Percentiles rank a stretch among this genome's conserved stretches.
phyloP scores from a whole-genome alignment of 2,113 vertebrate species.

The Channa maculata region DNA sequence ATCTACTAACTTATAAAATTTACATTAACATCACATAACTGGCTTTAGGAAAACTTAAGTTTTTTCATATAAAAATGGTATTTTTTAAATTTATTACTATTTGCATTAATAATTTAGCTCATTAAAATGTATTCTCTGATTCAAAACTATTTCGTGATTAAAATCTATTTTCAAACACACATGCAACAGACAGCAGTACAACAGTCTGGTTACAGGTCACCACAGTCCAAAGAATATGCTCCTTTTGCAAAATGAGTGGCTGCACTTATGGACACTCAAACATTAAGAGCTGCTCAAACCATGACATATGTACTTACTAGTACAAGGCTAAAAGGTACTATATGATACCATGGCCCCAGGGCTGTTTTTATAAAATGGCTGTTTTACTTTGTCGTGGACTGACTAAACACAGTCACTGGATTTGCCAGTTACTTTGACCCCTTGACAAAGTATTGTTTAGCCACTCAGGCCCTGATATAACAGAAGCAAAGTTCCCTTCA shows the following conservation, averaged over 20 bases:
- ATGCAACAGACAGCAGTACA: too few species aligned
- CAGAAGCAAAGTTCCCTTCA: slow-evolving; percentile 68
- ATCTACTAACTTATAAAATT: too few species aligned
- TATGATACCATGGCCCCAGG: slow-evolving; percentile 50
- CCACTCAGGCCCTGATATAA: slow-evolving; percentile 63
- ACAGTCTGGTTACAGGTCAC: neutral
- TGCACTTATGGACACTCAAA: slow-evolving; percentile 35
- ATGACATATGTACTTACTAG: slow-evolving; percentile 64
- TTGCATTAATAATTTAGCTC: too few species aligned
- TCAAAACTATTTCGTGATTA: too few species aligned
- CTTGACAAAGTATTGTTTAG: slow-evolving; percentile 68
- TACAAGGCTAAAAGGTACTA: slow-evolving; percentile 46
- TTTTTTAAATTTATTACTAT: too few species aligned
- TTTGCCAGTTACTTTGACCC: slow-evolving; percentile 68
- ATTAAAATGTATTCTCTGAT: too few species aligned
- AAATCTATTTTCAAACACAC: neutral
- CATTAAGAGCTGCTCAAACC: slow-evolving; percentile 39
- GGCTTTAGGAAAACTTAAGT: too few species aligned
- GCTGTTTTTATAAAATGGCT: slow-evolving; percentile 71
- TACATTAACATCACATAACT: too few species aligned
- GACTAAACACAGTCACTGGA: slow-evolving; percentile 42
- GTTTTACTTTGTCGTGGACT: slow-evolving; percentile 53
- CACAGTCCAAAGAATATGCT: slow-evolving; percentile 7
- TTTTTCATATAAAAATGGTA: too few species aligned
- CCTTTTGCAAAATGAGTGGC: slow-evolving; percentile 44